Base-by-base conservation (phyloP, 2,888 invertebrate genomes). In the Diploptera punctata region DNA sequence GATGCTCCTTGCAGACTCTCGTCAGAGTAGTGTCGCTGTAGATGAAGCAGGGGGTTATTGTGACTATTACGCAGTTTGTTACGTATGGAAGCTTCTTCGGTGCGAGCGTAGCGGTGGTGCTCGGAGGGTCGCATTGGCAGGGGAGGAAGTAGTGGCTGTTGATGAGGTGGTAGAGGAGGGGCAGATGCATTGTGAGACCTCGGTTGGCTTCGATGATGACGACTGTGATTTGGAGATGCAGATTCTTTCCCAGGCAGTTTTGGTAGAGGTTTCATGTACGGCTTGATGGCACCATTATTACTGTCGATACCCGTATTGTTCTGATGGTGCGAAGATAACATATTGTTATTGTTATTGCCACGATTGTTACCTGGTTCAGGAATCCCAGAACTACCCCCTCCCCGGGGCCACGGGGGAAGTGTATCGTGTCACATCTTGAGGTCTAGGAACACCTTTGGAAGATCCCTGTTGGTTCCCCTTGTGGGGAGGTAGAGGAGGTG, bases 1-100 rank as follows among this genome's bases (percentile, higher is more conserved):
- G 77, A 72, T 7, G 86, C 86, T 21, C 89, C 85, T 1, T 86
- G 87, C 13, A 90, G 80, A 77, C 90, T 90, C 78, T 91, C 91
- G 76, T 90, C 90, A 0, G 90, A 90, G 69, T 90, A 87, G 71
- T 90, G 90, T 54, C 91, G 82, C 31, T 90, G 89, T 43, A 90
- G 80, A 62, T 62, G 62, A 4, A 62, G 24, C 16, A 65, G 65
- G 13, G 70, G 71, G 9, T 71, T 69, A n/a, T 26, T 44, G 29
- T 65, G 65, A 38, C 26, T 26, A 26, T 75, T 74, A 2, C 76
- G 74, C 31, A 76, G 71, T 68, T 77, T 75, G 43, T 74, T 75
- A 24, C 75, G 73, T 10, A 76, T 74, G 2, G 75, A 74, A 16
- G 77, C 78, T 62, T 77, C 78, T 71, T 77, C 76, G 16, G 75